Base-by-base conservation (phyloP, 2,797 vertebrate genomes). In the Triplophysa bombifrons region DNA sequence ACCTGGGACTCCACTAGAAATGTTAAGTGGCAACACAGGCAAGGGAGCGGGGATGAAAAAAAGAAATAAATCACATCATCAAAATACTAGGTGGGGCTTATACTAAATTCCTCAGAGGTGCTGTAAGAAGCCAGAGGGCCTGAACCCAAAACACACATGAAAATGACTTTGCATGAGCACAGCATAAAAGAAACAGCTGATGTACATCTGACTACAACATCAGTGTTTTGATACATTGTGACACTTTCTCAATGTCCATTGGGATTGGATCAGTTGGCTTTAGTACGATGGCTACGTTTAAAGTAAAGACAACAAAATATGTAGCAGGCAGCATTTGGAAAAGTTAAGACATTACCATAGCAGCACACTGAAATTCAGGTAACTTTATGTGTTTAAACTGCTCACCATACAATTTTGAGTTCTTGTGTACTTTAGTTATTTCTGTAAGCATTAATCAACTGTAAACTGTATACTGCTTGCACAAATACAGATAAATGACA, bases 121-220 rank as follows among this genome's bases (percentile, higher is more conserved):
- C 56, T 70, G 27, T 58, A 67, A 56, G 48, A 68, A 67, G 13
- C 41, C 65, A 81, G 65, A 69, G 30, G 56, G 55, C 46, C 56
- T 51, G 55, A 76, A 68, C 65, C 30, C 55, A 74, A 76, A 53
- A 66, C 72, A 81, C 79, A 69, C 64, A 81, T 56, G 77, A 66
- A 80, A 73, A 80, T 73, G 51, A 67, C 41, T 80, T 71, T 67
- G 22, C 61, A 72, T 72, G 61, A 66, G 60, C 72, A 72, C 46
- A 65, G 34, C 34, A 72, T 46, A 56, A 61, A 53, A 71, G 14
- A 22, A 16, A 6, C 1, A 4, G 65, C 55, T 69, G 55, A 60
- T 27, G 58, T 3, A 30, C 27, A 30, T 30, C 3, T 30, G 27
- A 30, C 67, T 71, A 55, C 56, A 44, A 79, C 7, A 7, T 66